Base-by-base conservation (phyloP, 2,888 invertebrate genomes). In the Frankliniella intonsa region DNA sequence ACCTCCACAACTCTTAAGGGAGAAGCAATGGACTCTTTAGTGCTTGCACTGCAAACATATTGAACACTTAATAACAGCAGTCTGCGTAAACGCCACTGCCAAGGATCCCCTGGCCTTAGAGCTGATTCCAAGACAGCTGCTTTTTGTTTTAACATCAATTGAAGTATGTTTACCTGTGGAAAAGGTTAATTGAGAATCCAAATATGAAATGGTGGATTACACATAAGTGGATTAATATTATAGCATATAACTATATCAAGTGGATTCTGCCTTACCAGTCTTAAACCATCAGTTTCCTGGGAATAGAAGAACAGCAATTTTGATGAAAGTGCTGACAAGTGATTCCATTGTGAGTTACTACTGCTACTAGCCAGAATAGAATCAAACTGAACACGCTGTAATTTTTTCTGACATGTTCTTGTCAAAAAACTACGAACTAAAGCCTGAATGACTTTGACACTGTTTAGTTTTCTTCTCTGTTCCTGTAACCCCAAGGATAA, bases 391-490 rank as follows among this genome's bases (percentile, higher is more conserved):
- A 89, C 88, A 81, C 96, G 90, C 86, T 94, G 91, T 83, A 89
- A 87, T 82, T 91, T 90, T 87, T 94, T 94, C 84, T 91, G 90
- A 76, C 90, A 90, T 87, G 93, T 92, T 50, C 95, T 90, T 65
- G 90, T 90, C 49, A 95, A 88, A 85, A 93, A 95, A 85, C 95
- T 94, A 83, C 96, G 90, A 11, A 93, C 92, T 87, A 91, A 92
- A 0, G 95, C 94, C 88, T 97, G 97, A 83, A 97, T 92, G 86
- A 93, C 92, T 84, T 95, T 90, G 19, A 95, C 92, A 86, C 95
- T 94, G 85, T 92, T 92, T 55, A 93, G 90, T 86, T 93, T 92
- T 85, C 91, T 90, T 83, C 96, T 91, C 84, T 93, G 90, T 86
- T 95, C 93, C 93, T 91, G 85, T 83, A 88, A 86, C 10, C 55